These are phyloP conservation scores for Melieria omissa DNA, from an alignment of 2,888 invertebrate species.

Conservation along the genomic window DNA sequence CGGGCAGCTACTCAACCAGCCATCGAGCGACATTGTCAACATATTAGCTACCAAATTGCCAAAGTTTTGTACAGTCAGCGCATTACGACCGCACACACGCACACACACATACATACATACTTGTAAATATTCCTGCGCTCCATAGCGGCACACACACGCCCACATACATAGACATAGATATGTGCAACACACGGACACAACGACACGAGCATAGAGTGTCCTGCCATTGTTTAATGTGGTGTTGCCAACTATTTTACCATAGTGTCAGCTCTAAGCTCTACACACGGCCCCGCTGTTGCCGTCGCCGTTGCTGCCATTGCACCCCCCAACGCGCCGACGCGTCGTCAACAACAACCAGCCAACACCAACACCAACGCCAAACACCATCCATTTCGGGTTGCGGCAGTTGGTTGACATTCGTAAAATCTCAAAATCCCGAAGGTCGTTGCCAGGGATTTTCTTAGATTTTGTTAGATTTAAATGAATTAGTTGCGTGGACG, in stretches of 20 bases:
- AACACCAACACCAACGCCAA: constrained; percentile 28
- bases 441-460: constrained; percentile 68
- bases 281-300: constrained; percentile 21
- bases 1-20: constrained; percentile 33
- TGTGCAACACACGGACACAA: constrained; percentile 36
- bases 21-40: constrained; percentile 53
- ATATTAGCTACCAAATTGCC: constrained; percentile 50
- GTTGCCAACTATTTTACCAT: constrained; percentile 61
- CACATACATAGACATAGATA: constrained; percentile 20
- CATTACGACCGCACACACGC: constrained; percentile 38
- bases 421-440: constrained; percentile 67
- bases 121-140: not conserved
- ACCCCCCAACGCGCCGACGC: constrained; percentile 16
- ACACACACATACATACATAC: constrained; percentile 24
- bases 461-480: constrained; percentile 68
- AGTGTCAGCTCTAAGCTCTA: constrained; percentile 46
- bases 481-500: constrained; percentile 67
- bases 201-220: constrained; percentile 2
- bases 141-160: constrained; percentile 29
- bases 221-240: constrained; percentile 57
- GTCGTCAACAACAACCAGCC: too few relatives aligned
- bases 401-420: constrained; percentile 65
- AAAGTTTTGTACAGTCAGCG: constrained; percentile 13
- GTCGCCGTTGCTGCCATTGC: constrained; percentile 17
- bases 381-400: constrained; percentile 39